phyloP scores from a whole-genome alignment of 92 coral and sea anemone genomes.

The Parazoanthus darwini region DNA sequence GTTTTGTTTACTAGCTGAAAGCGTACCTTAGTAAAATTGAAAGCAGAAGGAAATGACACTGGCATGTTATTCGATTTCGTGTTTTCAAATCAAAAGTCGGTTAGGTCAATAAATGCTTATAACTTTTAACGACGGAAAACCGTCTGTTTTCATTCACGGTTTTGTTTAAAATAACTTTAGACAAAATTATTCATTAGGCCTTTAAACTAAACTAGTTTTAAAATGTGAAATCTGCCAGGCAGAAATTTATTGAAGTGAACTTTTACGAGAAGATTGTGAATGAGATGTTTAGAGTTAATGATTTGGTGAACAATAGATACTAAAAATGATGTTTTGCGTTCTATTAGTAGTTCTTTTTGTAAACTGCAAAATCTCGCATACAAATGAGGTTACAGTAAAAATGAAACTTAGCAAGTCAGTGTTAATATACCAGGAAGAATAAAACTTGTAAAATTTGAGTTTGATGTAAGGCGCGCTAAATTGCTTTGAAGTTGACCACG shows the following conservation, averaged over 20 bases:
- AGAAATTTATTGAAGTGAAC: neutral
- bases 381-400: neutral
- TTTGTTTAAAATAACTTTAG: constrained; percentile 15
- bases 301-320: neutral
- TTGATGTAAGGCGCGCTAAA: neutral
- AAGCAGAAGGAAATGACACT: constrained; percentile 35
- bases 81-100: constrained; percentile 20
- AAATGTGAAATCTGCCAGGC: constrained; percentile 25
- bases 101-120: constrained; percentile 6
- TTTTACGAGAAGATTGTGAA: neutral
- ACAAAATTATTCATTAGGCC: constrained; percentile 15
- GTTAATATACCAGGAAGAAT: neutral
- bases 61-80: constrained; percentile 31
- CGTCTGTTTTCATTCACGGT: neutral
- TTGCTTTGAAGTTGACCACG: neutral
- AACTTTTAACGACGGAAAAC: constrained; percentile 23
- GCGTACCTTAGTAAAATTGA: constrained; percentile 15
- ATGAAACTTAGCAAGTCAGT: neutral
- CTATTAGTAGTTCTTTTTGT: neutral
- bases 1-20: constrained; percentile 24
- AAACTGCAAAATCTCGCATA: constrained; percentile 15
- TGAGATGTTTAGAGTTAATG: constrained; percentile 12
- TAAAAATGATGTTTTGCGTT: neutral
- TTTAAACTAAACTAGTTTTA: neutral
- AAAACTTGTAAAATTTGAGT: constrained; percentile 4